These are phyloP conservation scores for Cotesia chilonis DNA, from an alignment of 1,140 invertebrate genomes.

Conservation along the genomic window DNA sequence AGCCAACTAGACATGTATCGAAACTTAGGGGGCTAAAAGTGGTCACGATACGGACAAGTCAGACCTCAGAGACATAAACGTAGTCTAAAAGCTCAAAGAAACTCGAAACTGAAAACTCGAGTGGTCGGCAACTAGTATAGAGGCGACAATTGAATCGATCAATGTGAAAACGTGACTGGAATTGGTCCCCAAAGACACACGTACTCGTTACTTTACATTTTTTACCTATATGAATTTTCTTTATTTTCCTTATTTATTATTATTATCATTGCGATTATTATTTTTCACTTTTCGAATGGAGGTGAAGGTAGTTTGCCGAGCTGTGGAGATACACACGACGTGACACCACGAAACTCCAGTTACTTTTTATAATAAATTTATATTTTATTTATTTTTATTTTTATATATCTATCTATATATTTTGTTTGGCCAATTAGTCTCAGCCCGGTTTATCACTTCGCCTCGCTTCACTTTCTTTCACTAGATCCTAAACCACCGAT, in stretches of 20 bases:
- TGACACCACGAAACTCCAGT: background rate
- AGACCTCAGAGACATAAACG: slow-evolving; percentile 23
- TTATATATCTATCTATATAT: slow-evolving; percentile 17
- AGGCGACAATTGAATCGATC: slow-evolving; percentile 36
- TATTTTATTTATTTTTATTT: background rate
- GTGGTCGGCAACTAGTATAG: slow-evolving; percentile 23
- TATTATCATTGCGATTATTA: background rate
- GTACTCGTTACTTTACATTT: slow-evolving; percentile 5
- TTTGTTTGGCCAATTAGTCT: slow-evolving; percentile 33
- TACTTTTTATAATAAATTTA: background rate
- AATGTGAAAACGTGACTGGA: slow-evolving; percentile 30
- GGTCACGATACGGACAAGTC: slow-evolving; percentile 11
- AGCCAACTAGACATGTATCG: background rate
- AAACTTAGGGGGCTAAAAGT: slow-evolving; percentile 22
- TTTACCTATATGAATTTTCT: slow-evolving; percentile 3
- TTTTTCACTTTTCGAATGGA: background rate
- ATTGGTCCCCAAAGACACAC: slow-evolving; percentile 3
- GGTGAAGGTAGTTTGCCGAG: background rate
- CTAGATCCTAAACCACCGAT: slow-evolving; percentile 20
- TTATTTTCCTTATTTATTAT: slow-evolving; percentile 12
- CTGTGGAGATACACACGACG: background rate
- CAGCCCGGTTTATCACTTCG: slow-evolving; percentile 35
- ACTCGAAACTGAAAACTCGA: slow-evolving; percentile 35
- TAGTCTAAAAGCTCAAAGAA: slow-evolving; percentile 34
- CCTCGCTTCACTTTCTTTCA: slow-evolving; percentile 28